Base-by-base conservation (phyloP, 2,888 invertebrate genomes). In the Abrostola tripartita region DNA sequence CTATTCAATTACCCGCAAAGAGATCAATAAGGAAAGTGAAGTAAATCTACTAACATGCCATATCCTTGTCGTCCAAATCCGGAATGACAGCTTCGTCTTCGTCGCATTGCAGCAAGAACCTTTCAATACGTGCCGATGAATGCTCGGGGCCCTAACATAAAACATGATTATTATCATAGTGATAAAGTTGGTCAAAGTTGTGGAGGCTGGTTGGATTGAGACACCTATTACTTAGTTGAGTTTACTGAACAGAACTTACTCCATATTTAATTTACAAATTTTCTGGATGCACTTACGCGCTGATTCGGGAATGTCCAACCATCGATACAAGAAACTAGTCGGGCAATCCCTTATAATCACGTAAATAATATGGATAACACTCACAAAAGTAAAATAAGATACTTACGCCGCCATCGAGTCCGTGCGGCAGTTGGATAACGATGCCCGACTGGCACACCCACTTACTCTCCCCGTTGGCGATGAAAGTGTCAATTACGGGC, bases 371-470 rank as follows among this genome's bases (percentile, higher is more conserved):
- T 9, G 2, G 35, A n/a, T 14, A 24, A 14, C 5, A 5, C 49
- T 36, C 35, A 8, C 6, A 14, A 12, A 14, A 14, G 12, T 14
- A 8, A 55, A 14, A 60, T 42, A 42, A 44, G 35, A 44, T 95
- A 96, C 91, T 88, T 4, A 94, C 94, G 42, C 90, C 93, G 52
- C 97, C 97, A 82, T 98, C 98, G 87, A 97, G 95, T 6, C 98
- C 98, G 84, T 98, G 98, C 0, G 98, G 98, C 68, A 98, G 90
- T 37, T 97, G 95, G 80, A 98, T 89, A 0, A 98, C 97, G 38
- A 98, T 84, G 10, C 97, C 98, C 50, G 96, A 96, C 92, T 98
- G 98, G 69, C 97, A 94, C 40, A 97, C 96, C 98, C 98, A 98
- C 92, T 98, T 98, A 81, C 96, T 95, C 92, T 98, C 97, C 0